These are phyloP conservation scores for Hydropsyche betteni DNA, from an alignment of 2,888 invertebrate species.

Conservation along the genomic window DNA sequence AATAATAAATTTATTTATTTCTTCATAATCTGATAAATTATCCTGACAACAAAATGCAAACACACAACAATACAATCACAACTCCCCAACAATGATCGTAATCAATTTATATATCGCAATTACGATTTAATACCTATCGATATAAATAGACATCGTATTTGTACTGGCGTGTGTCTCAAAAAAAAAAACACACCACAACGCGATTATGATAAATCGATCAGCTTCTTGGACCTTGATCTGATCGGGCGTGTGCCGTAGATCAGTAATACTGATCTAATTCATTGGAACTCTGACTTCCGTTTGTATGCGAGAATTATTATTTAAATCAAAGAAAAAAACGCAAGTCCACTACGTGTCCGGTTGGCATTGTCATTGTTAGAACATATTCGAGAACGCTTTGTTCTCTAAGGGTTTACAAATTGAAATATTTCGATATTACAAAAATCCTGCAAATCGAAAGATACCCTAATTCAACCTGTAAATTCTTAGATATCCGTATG, in stretches of 20 bases:
- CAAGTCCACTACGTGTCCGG: constrained; percentile 9
- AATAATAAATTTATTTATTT: too few relatives aligned
- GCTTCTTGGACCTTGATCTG: constrained; percentile 27
- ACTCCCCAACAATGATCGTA: too few relatives aligned
- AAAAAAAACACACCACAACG: background rate
- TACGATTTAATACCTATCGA: too few relatives aligned
- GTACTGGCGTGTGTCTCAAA: too few relatives aligned
- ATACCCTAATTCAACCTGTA: too few relatives aligned
- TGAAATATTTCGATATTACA: too few relatives aligned
- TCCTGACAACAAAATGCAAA: too few relatives aligned
- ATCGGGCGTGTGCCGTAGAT: constrained; percentile 28
- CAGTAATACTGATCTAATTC: constrained; percentile 29
- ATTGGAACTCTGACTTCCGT: constrained; percentile 19
- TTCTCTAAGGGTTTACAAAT: background rate
- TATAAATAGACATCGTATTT: too few relatives aligned
- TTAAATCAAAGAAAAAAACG: background rate
- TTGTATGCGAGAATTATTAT: constrained; percentile 14
- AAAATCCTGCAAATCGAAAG: too few relatives aligned
- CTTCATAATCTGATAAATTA: too few relatives aligned
- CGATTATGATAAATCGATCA: constrained; percentile 28
- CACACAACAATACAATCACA: too few relatives aligned
- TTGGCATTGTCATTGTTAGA: background rate
- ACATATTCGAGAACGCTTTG: background rate
- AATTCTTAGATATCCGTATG: background rate
- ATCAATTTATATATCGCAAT: too few relatives aligned